Evolutionary conservation across 2,888 invertebrate species (phyloP).

Genomic region (Hyposoter didymator): DNA sequence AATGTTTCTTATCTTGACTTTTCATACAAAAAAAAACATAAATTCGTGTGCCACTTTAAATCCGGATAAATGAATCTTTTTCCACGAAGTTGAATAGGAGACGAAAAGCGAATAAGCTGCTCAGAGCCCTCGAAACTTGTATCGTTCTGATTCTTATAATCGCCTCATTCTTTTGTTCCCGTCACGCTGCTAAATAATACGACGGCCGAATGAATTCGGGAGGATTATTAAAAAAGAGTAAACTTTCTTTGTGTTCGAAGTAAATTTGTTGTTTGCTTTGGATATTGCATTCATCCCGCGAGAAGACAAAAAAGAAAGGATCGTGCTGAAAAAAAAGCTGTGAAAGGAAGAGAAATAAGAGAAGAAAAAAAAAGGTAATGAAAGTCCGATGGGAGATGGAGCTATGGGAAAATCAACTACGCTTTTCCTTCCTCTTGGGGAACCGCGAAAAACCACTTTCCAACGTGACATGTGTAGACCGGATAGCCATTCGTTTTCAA

Average conservation of each 20-base stretch:
- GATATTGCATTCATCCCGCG: background rate
- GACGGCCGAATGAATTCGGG: background rate
- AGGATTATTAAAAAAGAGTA: constrained; percentile 5
- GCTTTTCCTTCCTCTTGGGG: constrained; percentile 9
- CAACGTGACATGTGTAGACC: constrained; percentile 16
- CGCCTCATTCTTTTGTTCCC: background rate
- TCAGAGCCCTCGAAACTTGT: background rate
- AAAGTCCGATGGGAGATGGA: constrained; percentile 35
- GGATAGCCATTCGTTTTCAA: constrained; percentile 56
- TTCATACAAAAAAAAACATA: background rate
- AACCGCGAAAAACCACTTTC: constrained; percentile 32
- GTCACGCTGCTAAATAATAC: constrained; percentile 35
- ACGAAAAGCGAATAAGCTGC: background rate
- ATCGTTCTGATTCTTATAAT: background rate
- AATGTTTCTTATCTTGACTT: background rate
- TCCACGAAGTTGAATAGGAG: background rate
- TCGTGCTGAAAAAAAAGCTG: background rate
- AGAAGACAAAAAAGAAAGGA: background rate
- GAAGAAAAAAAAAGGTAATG: constrained; percentile 33
- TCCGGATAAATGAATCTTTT: background rate
- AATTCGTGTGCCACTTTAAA: background rate
- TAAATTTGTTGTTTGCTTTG: constrained; percentile 29
- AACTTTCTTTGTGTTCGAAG: background rate
- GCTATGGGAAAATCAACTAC: constrained; percentile 23
- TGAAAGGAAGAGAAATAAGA: background rate